Conservation (phyloP, 2,888 invertebrate genomes). For the Agelastica alni region DNA sequence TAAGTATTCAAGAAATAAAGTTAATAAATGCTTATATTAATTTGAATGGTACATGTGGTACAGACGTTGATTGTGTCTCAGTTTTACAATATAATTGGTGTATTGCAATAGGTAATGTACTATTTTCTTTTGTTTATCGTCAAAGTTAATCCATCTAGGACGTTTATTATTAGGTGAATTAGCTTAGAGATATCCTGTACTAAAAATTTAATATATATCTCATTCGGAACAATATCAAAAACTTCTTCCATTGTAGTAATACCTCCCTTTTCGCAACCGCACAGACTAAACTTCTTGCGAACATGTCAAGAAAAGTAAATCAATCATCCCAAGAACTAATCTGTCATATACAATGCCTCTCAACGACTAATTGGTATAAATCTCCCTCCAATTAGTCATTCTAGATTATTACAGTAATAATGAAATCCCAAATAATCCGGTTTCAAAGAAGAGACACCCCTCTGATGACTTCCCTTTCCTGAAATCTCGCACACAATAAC, state of each 20-base stretch:
- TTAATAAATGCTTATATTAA: no score
- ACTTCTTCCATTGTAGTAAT: slow-evolving; percentile 2
- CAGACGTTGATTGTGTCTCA: no score
- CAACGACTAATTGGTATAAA: slow-evolving; percentile 33
- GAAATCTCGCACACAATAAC: slow-evolving; percentile 30
- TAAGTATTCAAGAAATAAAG: no score
- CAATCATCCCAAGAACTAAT: slow-evolving; percentile 23
- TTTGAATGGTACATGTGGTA: no score
- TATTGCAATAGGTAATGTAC: no score
- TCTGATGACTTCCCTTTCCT: slow-evolving; percentile 32
- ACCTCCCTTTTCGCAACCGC: background rate
- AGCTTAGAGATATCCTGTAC: no score
- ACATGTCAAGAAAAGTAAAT: slow-evolving; percentile 19
- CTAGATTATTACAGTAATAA: slow-evolving; percentile 36
- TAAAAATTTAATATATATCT: no score
- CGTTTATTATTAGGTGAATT: no score
- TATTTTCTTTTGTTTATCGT: no score
- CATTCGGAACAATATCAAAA: no score
- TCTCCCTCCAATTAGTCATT: slow-evolving; percentile 41
- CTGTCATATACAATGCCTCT: slow-evolving; percentile 23
- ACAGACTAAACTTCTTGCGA: slow-evolving; percentile 1
- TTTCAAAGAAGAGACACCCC: slow-evolving; percentile 33
- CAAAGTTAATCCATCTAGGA: no score
- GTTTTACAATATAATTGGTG: no score
- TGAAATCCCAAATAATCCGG: slow-evolving; percentile 38